phyloP scores from a whole-genome alignment of 30 jellyfish, hydroid and myxozoan species.

The Aurelia sp. region DNA sequence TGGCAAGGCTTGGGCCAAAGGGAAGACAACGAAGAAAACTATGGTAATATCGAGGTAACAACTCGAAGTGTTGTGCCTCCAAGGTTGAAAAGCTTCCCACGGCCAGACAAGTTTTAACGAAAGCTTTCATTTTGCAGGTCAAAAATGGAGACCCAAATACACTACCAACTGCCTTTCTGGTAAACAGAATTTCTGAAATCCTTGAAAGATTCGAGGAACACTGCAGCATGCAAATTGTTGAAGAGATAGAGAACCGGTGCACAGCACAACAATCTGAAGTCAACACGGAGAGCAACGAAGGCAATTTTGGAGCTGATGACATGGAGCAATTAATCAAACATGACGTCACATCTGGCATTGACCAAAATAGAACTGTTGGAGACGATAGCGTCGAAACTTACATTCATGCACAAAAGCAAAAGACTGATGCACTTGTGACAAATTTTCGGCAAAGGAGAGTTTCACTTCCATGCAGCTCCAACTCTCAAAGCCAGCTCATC shows the following conservation, averaged over 20 bases:
- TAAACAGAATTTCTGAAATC: constrained; percentile 14
- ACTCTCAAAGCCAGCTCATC: neutral
- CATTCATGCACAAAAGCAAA: neutral
- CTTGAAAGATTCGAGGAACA: neutral
- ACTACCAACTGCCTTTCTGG: constrained; percentile 27
- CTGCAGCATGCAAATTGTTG: neutral
- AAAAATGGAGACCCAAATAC: constrained; percentile 20
- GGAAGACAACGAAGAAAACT: no score
- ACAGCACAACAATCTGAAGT: neutral
- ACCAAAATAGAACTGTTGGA: neutral
- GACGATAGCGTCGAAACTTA: neutral
- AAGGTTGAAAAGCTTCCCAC: no score
- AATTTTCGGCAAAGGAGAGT: neutral
- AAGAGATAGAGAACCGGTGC: neutral
- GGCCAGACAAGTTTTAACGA: no score
- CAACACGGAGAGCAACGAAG: neutral
- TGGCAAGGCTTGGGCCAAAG: no score
- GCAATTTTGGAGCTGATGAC: neutral
- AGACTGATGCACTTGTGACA: constrained; percentile 24
- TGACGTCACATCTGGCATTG: neutral
- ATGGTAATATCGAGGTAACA: no score
- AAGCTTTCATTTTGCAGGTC: neutral
- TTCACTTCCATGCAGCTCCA: constrained; percentile 8
- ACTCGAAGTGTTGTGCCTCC: no score
- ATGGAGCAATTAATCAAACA: no score